Percentiles rank a stretch among this genome's conserved stretches.
These are phyloP conservation scores for Daktulosphaira vitifoliae DNA, from an alignment of 1,140 invertebrate species.

Conservation along the genomic window DNA sequence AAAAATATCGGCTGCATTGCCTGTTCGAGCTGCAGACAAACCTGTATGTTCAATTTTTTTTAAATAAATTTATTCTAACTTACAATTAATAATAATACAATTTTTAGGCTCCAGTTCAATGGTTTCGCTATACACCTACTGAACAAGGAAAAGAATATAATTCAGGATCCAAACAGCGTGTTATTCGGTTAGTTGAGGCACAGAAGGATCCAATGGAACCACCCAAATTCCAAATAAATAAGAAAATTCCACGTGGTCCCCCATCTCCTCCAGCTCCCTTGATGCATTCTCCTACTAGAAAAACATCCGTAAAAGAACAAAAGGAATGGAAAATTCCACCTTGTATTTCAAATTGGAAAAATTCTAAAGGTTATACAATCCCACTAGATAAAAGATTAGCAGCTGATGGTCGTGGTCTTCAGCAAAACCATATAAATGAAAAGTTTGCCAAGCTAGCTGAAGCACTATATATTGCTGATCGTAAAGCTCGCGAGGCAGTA, in stretches of 20 bases:
- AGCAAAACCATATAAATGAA: conserved; percentile 96
- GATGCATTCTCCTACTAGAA: conserved; percentile 93
- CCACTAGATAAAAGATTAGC: conserved; percentile 96
- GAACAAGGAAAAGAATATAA: conserved; percentile 93
- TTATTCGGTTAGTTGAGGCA: conserved; percentile 92
- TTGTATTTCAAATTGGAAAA: conserved; percentile 99
- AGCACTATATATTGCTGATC: conserved; percentile 93
- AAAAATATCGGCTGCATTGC: conserved; percentile 89
- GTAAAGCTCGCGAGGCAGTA: conserved; percentile 93
- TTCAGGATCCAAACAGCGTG: conserved; percentile 93
- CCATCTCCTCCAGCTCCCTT: conserved; percentile 96
- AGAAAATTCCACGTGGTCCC: conserved; percentile 92
- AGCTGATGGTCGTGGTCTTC: conserved; percentile 92
- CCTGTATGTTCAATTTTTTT: conserved; percentile 42
- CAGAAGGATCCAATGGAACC: conserved; percentile 98
- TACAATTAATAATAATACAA: too few species aligned
- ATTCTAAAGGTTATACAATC: conserved; percentile 97
- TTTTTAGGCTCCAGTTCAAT: conserved; percentile 74
- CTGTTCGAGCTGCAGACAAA: conserved; percentile 83
- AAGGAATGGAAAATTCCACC: conserved; percentile 99
- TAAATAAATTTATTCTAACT: conserved; percentile 8
- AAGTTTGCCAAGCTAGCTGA: conserved; percentile 98
- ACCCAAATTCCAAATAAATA: conserved; percentile 92
- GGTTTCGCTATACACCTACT: conserved; percentile 94
- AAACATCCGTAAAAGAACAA: conserved; percentile 95